A percentile compares a stretch with the other conserved stretches of the same genome.
phyloP scores from a whole-genome alignment of 2,888 invertebrate genomes.

The Octonoba sinensis region DNA sequence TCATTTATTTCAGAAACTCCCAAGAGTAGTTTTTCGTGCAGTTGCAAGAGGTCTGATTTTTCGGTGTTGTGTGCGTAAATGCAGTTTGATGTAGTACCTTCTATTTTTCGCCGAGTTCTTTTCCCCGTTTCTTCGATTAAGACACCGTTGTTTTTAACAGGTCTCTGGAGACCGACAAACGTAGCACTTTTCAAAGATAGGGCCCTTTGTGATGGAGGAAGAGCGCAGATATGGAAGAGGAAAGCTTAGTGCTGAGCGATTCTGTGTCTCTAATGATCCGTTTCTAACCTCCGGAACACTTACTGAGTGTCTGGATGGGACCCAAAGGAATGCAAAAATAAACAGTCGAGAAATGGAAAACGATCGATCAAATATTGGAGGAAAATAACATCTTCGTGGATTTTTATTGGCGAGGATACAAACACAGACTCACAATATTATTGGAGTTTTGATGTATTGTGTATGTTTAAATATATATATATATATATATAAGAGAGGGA shows the following conservation, averaged over 20 bases:
- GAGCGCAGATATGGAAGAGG: slow-evolving; percentile 26
- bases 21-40: not conserved
- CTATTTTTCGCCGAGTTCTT: not conserved
- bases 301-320: no score
- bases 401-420: no score
- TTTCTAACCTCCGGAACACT: slow-evolving; percentile 12
- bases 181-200: not conserved
- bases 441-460: no score
- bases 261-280: slow-evolving; percentile 40
- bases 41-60: not conserved
- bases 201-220: not conserved
- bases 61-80: slow-evolving; percentile 18
- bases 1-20: slow-evolving; percentile 44
- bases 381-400: no score
- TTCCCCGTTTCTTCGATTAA: slow-evolving; percentile 33
- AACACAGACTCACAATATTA: no score
- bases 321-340: no score
- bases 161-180: slow-evolving; percentile 24
- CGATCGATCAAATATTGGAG: no score
- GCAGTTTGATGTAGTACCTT: slow-evolving; percentile 19
- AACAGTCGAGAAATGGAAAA: no score
- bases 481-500: no score
- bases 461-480: no score
- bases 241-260: slow-evolving; percentile 6
- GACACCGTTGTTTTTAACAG: slow-evolving; percentile 45